Conservation (phyloP, 2,888 invertebrate genomes). For the Cheilosia vernalis region DNA sequence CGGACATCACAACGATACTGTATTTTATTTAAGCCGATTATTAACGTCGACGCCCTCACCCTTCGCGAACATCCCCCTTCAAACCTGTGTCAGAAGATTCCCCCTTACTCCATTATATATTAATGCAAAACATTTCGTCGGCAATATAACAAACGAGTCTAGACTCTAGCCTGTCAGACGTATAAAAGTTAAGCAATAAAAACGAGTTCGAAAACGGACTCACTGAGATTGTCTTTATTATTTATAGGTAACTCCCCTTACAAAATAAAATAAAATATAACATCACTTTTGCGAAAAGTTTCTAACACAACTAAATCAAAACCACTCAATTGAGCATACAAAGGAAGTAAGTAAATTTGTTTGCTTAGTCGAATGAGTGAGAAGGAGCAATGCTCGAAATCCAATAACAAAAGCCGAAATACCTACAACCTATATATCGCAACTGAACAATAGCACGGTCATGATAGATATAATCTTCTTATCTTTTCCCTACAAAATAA, state of each 20-base stretch:
- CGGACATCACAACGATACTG: too few relatives aligned
- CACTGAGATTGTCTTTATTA: conserved; percentile 5
- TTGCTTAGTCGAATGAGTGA: conserved; percentile 2
- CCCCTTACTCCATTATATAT: too few relatives aligned
- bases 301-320: conserved; percentile 1
- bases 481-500: conserved; percentile 40
- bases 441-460: conserved; percentile 11
- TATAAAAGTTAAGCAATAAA: neutral
- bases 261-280: conserved; percentile 42
- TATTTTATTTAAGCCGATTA: too few relatives aligned
- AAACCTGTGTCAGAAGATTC: too few relatives aligned
- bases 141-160: too few relatives aligned
- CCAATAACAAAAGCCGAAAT: neutral
- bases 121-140: too few relatives aligned
- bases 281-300: neutral
- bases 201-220: neutral
- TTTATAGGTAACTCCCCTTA: conserved; percentile 17
- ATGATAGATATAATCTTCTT: conserved; percentile 56
- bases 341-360: conserved; percentile 45
- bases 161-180: neutral
- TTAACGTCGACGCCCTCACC: too few relatives aligned
- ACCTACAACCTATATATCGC: conserved; percentile 5
- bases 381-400: conserved; percentile 3
- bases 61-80: too few relatives aligned
- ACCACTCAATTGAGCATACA: conserved; percentile 49